Evolutionary conservation across 1,140 invertebrate species (phyloP), one percentile per base, ranked within the genome.

Genomic region (Trichonephila clavipes): DNA sequence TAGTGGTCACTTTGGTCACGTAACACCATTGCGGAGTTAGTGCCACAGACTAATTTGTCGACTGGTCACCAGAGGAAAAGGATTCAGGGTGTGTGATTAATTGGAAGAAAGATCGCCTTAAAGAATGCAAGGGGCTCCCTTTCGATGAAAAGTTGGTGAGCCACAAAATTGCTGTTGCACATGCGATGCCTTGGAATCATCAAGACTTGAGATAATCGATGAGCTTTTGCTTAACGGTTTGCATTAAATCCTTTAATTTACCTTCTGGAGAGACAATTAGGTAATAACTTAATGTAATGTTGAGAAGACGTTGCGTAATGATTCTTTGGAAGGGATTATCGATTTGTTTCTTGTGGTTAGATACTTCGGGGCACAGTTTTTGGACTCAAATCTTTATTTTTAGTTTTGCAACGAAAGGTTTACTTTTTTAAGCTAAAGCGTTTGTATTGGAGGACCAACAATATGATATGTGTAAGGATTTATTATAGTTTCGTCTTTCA

Each of bases 1-100:
- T 62, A 69, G 72, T 77, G 72, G 34, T 34, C 72, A 40, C 66
- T 69, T 69, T 69, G 66, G 34, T 61, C 87, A 89, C 87, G 87
- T 66, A 69, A 89, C 18, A n/a, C 59, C n/a, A 34, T n/a, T 40
- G 59, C 19, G 58, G 51, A 21, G n/a, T 21, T 89, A 40, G 21
- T 69, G n/a, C 16, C 34, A 44, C 64, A 62, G 87, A 89, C 87
- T 89, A 89, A 89, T 89, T 89, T 89, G 87, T 89, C 62, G 28
- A 69, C 14, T 62, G 62, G 58, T 89, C 40, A 89, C 72, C 72
- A 77, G 72, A 77, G 72, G 72, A 77, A 77, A 64, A 77, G 72
- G 72, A 62, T 66, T 51, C 40, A 89, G 66, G 87, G 58, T 69
- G 62, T 61, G 61, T 89, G 87, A 89, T 89, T 89, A 89, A 89